Evolutionary conservation across 1,140 invertebrate genomes (phyloP).

Genomic region (Microvelia longipes): DNA sequence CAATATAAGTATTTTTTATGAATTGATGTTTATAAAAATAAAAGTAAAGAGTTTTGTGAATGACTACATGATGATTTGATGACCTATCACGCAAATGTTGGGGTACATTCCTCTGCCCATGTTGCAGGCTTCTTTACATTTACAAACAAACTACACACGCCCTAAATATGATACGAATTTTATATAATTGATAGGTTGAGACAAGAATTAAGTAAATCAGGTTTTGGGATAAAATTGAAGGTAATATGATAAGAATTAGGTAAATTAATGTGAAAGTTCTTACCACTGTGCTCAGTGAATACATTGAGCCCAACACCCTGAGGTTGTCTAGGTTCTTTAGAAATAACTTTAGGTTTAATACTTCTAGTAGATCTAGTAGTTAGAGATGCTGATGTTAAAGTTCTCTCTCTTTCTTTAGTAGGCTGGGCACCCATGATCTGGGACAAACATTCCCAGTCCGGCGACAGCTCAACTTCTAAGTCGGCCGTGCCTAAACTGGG

Average conservation of each 20-base stretch:
- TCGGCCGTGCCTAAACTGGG: conserved; percentile 22
- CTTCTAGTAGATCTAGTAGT: conserved; percentile 46
- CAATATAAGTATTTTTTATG: too few species aligned
- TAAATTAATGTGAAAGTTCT: conserved; percentile 22
- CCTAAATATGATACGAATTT: too few species aligned
- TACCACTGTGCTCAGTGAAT: conserved; percentile 80
- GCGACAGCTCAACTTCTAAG: conserved; percentile 13
- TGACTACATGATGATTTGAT: too few species aligned
- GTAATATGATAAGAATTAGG: background rate
- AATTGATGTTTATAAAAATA: too few species aligned
- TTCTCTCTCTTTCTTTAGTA: conserved; percentile 52
- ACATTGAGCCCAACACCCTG: conserved; percentile 66
- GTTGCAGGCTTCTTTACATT: too few species aligned
- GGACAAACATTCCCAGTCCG: conserved; percentile 22
- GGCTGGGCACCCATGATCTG: conserved; percentile 68
- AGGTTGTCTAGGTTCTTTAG: conserved; percentile 59
- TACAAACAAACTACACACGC: too few species aligned
- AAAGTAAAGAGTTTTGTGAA: too few species aligned
- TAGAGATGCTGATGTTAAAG: conserved; percentile 34
- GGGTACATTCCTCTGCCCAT: too few species aligned
- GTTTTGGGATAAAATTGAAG: background rate
- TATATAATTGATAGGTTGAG: too few species aligned
- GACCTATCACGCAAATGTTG: too few species aligned
- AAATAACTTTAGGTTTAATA: conserved; percentile 42
- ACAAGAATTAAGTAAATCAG: too few species aligned